These are phyloP conservation scores for Erethizon dorsatum DNA, from an alignment of 2,797 vertebrate species.

Conservation along the genomic window DNA sequence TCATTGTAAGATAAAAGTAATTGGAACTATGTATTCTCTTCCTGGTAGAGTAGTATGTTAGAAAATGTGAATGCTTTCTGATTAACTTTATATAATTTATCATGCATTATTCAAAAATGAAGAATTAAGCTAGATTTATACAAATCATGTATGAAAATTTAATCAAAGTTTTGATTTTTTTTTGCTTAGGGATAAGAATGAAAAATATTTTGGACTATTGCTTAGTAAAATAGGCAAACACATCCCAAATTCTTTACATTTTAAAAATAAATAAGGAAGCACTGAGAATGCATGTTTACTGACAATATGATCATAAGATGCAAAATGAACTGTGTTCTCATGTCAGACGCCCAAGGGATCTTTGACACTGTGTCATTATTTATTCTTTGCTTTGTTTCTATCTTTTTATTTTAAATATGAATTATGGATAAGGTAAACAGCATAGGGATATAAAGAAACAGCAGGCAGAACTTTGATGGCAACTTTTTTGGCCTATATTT, in stretches of 20 bases:
- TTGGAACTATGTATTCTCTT: neutral
- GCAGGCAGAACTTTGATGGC: slow-evolving; percentile 61
- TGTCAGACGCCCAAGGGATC: slow-evolving; percentile 45
- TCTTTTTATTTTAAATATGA: slow-evolving; percentile 46
- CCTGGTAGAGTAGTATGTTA: neutral
- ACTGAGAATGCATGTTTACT: slow-evolving; percentile 40
- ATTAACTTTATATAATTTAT: neutral
- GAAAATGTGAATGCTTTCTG: neutral
- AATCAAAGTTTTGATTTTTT: neutral
- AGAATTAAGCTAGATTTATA: neutral
- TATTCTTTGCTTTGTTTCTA: slow-evolving; percentile 59
- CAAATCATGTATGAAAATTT: neutral
- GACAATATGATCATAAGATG: slow-evolving; percentile 65
- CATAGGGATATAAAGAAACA: slow-evolving; percentile 55
- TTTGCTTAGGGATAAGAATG: neutral
- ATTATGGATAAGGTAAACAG: slow-evolving; percentile 72
- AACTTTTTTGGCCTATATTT: slow-evolving; percentile 39
- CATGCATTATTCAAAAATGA: slow-evolving; percentile 1
- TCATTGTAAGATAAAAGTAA: neutral
- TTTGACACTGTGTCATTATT: slow-evolving; percentile 60
- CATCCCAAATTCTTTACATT: neutral
- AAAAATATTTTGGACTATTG: neutral
- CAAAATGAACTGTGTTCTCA: slow-evolving; percentile 53
- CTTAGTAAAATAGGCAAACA: neutral
- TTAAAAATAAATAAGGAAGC: slow-evolving; percentile 53